Percentiles rank a stretch among this genome's conserved stretches.
Conservation (phyloP, 1,140 invertebrate species). For the Apocrypta bakeri region DNA sequence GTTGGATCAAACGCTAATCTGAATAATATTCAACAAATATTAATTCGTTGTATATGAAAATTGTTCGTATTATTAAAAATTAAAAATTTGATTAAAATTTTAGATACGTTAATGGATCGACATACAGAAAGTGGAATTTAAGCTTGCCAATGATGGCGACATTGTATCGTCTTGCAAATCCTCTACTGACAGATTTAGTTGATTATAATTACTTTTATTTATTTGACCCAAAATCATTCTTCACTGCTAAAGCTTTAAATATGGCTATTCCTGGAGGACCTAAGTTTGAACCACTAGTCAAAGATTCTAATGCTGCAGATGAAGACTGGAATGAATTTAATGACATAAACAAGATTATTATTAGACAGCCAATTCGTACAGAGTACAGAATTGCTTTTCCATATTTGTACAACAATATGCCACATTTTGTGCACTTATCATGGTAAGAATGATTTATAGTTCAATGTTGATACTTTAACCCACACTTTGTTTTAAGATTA, state of each 20-base stretch:
- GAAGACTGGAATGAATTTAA: conserved; percentile 99
- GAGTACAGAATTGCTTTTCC: conserved; percentile 99
- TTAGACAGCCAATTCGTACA: conserved; percentile 97
- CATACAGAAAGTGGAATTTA: conserved; percentile 97
- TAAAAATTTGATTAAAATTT: conserved; percentile 28
- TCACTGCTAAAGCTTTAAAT: conserved; percentile 99
- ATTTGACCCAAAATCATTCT: conserved; percentile 99
- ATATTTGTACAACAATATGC: conserved; percentile 99
- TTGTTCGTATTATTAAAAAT: background rate
- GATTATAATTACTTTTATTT: conserved; percentile 99
- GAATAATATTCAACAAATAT: conserved; percentile 8
- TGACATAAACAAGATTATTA: conserved; percentile 99
- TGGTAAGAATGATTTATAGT: conserved; percentile 81
- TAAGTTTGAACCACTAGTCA: conserved; percentile 99
- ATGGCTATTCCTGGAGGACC: conserved; percentile 99
- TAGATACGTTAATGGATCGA: conserved; percentile 96
- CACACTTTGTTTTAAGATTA: conserved; percentile 72
- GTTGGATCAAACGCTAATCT: conserved; percentile 70
- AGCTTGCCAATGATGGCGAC: conserved; percentile 97
- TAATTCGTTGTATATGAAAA: background rate
- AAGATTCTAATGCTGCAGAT: conserved; percentile 97
- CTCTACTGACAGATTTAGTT: conserved; percentile 97
- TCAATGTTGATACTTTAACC: conserved; percentile 52
- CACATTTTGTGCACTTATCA: conserved; percentile 94
- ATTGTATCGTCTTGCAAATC: conserved; percentile 97